phyloP scores from a whole-genome alignment of 2,113 vertebrate genomes.

The Dermatemys mawii region DNA sequence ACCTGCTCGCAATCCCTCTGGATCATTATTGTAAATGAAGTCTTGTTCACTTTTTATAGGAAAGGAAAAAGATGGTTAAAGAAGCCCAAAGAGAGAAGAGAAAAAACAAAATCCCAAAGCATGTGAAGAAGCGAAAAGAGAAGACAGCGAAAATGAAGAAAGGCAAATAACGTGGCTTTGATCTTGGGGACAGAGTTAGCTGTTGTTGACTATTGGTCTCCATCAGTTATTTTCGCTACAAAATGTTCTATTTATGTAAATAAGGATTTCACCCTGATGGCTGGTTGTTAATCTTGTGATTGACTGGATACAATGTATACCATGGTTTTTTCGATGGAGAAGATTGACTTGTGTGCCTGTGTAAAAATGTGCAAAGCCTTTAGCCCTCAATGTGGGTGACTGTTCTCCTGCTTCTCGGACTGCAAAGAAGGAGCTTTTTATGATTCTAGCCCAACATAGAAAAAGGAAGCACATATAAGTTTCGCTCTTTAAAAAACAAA shows the following conservation, averaged over 20 bases:
- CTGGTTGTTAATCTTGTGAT: neutral
- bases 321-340: neutral
- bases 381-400: neutral
- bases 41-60: conserved; percentile 74
- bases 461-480: neutral
- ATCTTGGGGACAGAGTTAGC: neutral
- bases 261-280: neutral
- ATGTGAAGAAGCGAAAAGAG: conserved; percentile 94
- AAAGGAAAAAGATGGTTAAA: conserved; percentile 90
- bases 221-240: neutral
- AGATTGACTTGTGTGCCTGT: neutral
- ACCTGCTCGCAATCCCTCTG: neutral
- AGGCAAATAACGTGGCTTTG: conserved; percentile 77
- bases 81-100: conserved; percentile 94
- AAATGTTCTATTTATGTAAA: conserved; percentile 17
- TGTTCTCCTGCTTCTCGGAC: neutral
- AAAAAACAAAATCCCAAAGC: conserved; percentile 91
- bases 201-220: neutral
- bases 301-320: neutral
- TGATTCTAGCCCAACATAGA: neutral
- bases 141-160: conserved; percentile 91
- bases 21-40: neutral
- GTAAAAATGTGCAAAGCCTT: neutral
- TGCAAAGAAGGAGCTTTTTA: neutral
- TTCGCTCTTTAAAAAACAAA: neutral